Percentiles rank a stretch among this genome's conserved stretches.
phyloP scores from a whole-genome alignment of 2,113 vertebrate genomes.

The Cyanoliseus patagonus region DNA sequence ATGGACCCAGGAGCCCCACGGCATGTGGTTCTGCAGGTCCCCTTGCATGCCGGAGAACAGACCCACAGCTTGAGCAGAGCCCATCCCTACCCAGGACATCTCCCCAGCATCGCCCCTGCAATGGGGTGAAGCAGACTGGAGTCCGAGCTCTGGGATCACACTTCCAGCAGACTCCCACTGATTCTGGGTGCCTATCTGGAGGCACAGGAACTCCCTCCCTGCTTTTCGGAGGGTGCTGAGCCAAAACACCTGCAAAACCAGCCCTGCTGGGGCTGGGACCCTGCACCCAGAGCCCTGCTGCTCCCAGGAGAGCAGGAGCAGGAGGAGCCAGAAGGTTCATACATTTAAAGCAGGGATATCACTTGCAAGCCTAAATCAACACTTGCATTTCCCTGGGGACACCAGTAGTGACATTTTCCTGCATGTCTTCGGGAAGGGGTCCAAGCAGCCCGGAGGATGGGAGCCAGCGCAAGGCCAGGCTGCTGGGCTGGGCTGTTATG shows the following conservation, averaged over 20 bases:
- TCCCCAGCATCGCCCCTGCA: background rate
- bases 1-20: background rate
- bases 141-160: background rate
- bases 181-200: background rate
- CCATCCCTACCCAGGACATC: background rate
- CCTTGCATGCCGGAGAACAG: background rate
- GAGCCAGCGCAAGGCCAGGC: background rate
- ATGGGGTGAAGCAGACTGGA: background rate
- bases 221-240: background rate
- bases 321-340: background rate
- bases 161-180: background rate
- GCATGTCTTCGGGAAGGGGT: background rate
- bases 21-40: rapidly evolving
- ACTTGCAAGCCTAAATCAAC: background rate
- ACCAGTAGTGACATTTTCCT: background rate
- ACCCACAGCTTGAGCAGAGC: background rate
- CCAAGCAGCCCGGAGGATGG: background rate
- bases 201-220: background rate
- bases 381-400: background rate
- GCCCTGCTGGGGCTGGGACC: background rate
- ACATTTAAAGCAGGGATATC: background rate
- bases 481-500: background rate
- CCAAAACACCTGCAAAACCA: background rate
- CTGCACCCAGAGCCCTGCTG: rapidly evolving
- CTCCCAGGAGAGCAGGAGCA: background rate